These are phyloP conservation scores for Morone chrysops DNA, from an alignment of 2,113 vertebrate genomes.

Conservation along the genomic window DNA sequence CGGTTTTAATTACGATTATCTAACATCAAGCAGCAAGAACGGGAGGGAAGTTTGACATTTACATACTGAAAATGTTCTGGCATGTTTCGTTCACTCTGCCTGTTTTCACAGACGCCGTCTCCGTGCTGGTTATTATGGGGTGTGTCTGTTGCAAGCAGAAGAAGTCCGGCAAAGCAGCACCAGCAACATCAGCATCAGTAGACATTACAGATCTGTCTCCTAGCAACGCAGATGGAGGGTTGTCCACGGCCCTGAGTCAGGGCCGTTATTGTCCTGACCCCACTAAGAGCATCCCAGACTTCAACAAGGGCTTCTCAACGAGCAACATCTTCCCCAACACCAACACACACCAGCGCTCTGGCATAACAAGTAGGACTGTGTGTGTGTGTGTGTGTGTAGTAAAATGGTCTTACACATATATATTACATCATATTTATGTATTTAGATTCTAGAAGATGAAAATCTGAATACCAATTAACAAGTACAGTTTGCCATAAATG, in stretches of 20 bases:
- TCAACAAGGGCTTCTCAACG: conserved; percentile 73
- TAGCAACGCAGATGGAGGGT: conserved; percentile 63
- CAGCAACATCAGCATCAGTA: conserved; percentile 50
- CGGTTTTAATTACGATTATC: not conserved
- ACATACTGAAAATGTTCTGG: not conserved
- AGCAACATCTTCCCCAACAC: conserved; percentile 64
- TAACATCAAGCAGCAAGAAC: not conserved
- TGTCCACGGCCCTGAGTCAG: conserved; percentile 26
- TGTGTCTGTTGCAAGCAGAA: conserved; percentile 92
- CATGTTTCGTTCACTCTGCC: conserved; percentile 4
- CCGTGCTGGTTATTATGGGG: conserved; percentile 88
- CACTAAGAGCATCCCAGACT: conserved; percentile 78
- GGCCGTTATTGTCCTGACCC: conserved; percentile 88
- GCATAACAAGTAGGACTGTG: conserved; percentile 79
- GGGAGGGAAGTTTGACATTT: not conserved
- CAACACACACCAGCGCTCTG: conserved; percentile 63
- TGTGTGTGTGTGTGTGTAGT: conserved; percentile 10
- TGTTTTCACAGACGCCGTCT: conserved; percentile 61
- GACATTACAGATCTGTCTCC: conserved; percentile 59
- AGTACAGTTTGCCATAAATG: not conserved
- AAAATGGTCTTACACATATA: not conserved
- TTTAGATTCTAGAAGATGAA: not conserved
- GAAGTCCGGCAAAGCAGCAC: conserved; percentile 79
- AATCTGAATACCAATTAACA: not conserved
- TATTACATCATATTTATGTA: not conserved